Evolutionary conservation across 1,140 invertebrate species (phyloP).

Genomic region (Listronotus bonariensis): DNA sequence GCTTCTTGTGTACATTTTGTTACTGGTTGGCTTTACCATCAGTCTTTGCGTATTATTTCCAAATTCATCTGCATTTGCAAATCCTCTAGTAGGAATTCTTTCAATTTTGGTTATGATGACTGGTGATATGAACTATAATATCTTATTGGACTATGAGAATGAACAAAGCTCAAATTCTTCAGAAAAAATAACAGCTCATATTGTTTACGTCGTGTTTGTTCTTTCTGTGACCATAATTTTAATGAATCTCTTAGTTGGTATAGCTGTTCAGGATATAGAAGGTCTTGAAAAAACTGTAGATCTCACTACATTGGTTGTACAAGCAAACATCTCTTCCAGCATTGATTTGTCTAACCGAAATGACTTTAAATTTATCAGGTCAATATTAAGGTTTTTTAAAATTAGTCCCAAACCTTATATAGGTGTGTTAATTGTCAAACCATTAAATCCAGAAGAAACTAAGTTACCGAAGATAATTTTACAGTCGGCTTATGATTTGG

Average conservation of each 20-base stretch:
- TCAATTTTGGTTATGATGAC: constrained; percentile 89
- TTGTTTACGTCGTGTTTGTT: constrained; percentile 31
- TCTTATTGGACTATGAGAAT: constrained; percentile 24
- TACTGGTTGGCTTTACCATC: constrained; percentile 81
- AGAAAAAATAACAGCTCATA: constrained; percentile 8
- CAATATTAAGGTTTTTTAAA: constrained; percentile 17
- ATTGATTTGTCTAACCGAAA: constrained; percentile 30
- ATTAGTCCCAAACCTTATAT: constrained; percentile 27
- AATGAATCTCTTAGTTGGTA: constrained; percentile 38
- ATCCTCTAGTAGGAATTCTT: constrained; percentile 76
- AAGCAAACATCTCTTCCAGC: constrained; percentile 33
- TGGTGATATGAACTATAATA: constrained; percentile 75
- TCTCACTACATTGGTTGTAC: constrained; percentile 29
- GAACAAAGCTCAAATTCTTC: constrained; percentile 21
- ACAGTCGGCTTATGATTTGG: constrained; percentile 26
- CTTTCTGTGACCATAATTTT: constrained; percentile 32
- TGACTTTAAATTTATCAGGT: constrained; percentile 11
- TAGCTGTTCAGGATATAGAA: constrained; percentile 39
- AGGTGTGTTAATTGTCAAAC: constrained; percentile 33
- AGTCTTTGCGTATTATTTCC: constrained; percentile 86
- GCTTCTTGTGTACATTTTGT: constrained; percentile 78
- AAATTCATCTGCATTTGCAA: constrained; percentile 73
- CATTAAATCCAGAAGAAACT: constrained; percentile 27
- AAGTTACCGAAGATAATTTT: constrained; percentile 23
- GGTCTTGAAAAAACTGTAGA: constrained; percentile 36